These are phyloP conservation scores for Zoanthus solanderi DNA, from an alignment of 92 coral and sea anemone species.

Conservation along the genomic window DNA sequence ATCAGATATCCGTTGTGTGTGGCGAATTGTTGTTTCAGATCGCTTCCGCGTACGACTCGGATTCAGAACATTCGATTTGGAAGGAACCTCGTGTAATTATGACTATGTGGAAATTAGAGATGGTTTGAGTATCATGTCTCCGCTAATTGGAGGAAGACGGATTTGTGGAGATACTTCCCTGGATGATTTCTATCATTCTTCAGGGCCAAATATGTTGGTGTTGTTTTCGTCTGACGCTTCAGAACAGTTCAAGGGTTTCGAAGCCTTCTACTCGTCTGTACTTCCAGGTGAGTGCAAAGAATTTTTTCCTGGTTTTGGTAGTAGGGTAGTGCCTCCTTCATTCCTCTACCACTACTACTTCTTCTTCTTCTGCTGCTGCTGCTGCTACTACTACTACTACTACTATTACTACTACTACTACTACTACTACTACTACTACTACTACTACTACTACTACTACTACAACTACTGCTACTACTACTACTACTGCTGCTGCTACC, in stretches of 20 bases:
- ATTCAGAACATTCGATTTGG: conserved; percentile 28
- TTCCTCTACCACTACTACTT: too few species aligned
- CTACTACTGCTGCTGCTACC: too few species aligned
- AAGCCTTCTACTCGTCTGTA: conserved; percentile 50
- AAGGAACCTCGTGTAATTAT: conserved; percentile 55
- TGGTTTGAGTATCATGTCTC: conserved; percentile 40
- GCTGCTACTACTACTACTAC: too few species aligned
- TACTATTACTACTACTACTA: too few species aligned
- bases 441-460: too few species aligned
- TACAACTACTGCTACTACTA: too few species aligned
- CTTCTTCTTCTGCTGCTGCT: too few species aligned
- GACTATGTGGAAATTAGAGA: conserved; percentile 66
- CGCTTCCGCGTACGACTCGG: conserved; percentile 34
- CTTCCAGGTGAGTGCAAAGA: conserved; percentile 52
- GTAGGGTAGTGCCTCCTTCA: too few species aligned
- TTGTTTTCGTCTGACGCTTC: conserved; percentile 54
- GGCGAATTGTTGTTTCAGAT: conserved; percentile 57
- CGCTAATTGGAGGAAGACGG: conserved; percentile 29
- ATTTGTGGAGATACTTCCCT: conserved; percentile 31
- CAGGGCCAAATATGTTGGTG: conserved; percentile 54
- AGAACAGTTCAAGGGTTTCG: conserved; percentile 55
- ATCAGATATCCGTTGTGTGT: conserved; percentile 54
- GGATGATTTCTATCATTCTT: conserved; percentile 34
- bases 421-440: too few species aligned
- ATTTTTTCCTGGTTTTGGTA: too few species aligned